Conservation (phyloP, 2,113 vertebrate species). For the Kryptolebias marmoratus region DNA sequence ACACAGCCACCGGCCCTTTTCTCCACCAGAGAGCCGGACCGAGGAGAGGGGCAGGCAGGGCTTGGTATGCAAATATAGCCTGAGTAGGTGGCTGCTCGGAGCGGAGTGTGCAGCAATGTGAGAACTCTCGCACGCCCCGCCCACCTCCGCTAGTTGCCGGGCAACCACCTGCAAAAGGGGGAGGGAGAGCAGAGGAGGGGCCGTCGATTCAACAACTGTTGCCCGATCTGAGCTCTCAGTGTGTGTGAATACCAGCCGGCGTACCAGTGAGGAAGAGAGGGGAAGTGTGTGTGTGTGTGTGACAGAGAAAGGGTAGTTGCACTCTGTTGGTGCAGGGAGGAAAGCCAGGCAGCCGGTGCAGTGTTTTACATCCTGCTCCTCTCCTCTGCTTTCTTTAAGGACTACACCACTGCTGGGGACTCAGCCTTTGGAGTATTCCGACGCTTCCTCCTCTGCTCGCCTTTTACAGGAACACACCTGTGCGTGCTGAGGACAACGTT, state of each 20-base stretch:
- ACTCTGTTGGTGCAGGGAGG: slow-evolving; percentile 19
- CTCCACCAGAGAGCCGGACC: slow-evolving; percentile 25
- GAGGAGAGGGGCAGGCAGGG: slow-evolving; percentile 44
- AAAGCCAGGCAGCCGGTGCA: slow-evolving; percentile 51
- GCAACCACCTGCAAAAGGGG: slow-evolving; percentile 71
- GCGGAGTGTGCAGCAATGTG: slow-evolving; percentile 70
- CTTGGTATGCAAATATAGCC: slow-evolving; percentile 73
- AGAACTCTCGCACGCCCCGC: slow-evolving; percentile 50
- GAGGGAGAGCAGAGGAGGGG: slow-evolving; percentile 61
- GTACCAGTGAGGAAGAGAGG: slow-evolving; percentile 45
- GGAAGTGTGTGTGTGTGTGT: slow-evolving; percentile 36
- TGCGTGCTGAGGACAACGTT: slow-evolving; percentile 29
- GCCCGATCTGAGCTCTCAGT: slow-evolving; percentile 67
- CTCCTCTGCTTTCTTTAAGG: slow-evolving; percentile 46
- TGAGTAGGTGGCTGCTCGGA: slow-evolving; percentile 64
- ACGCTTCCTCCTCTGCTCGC: slow-evolving; percentile 38
- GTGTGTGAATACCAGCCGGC: slow-evolving; percentile 63
- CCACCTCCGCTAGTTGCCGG: slow-evolving; percentile 72
- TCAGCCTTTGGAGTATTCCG: slow-evolving; percentile 64
- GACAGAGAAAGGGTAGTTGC: slow-evolving; percentile 8
- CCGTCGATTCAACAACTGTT: slow-evolving; percentile 79
- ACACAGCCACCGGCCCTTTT: slow-evolving; percentile 44
- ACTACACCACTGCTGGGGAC: slow-evolving; percentile 50
- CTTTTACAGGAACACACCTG: slow-evolving; percentile 66
- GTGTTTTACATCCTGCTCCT: slow-evolving; percentile 45